A percentile compares a stretch with the other conserved stretches of the same genome.
Conservation (phyloP, 1,140 invertebrate species). For the Zaprionus africanus region DNA sequence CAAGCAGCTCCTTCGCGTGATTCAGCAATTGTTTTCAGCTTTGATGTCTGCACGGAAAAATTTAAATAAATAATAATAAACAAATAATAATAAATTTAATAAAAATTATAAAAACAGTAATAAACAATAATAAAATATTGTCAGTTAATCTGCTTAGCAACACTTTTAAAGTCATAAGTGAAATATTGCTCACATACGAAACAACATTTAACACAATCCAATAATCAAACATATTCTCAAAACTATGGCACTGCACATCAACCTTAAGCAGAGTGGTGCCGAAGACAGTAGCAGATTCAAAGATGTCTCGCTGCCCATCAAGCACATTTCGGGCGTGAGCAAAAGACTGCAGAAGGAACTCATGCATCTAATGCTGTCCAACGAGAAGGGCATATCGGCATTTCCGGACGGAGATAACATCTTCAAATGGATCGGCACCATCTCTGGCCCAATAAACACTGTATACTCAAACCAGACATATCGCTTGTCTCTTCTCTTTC, state of each 20-base stretch:
- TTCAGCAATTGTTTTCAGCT: background rate
- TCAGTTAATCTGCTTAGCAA: background rate
- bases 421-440: conserved; percentile 98
- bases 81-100: too few relatives aligned
- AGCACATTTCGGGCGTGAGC: conserved; percentile 93
- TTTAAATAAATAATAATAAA: too few relatives aligned
- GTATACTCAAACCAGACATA: conserved; percentile 95
- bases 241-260: conserved; percentile 92
- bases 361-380: conserved; percentile 93
- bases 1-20: conserved; percentile 4
- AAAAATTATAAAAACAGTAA: too few relatives aligned
- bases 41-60: background rate
- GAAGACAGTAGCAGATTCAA: conserved; percentile 87
- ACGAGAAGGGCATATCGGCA: conserved; percentile 97
- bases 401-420: conserved; percentile 98
- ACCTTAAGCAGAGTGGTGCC: conserved; percentile 87
- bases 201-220: conserved; percentile 29
- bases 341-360: conserved; percentile 94
- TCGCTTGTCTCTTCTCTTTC: conserved; percentile 95
- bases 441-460: conserved; percentile 94
- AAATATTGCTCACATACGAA: too few relatives aligned
- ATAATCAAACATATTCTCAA: conserved; percentile 48
- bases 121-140: background rate
- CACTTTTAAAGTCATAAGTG: too few relatives aligned
- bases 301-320: conserved; percentile 89